Conservation (phyloP, 1,140 invertebrate genomes). For the Ylistrum balloti region DNA sequence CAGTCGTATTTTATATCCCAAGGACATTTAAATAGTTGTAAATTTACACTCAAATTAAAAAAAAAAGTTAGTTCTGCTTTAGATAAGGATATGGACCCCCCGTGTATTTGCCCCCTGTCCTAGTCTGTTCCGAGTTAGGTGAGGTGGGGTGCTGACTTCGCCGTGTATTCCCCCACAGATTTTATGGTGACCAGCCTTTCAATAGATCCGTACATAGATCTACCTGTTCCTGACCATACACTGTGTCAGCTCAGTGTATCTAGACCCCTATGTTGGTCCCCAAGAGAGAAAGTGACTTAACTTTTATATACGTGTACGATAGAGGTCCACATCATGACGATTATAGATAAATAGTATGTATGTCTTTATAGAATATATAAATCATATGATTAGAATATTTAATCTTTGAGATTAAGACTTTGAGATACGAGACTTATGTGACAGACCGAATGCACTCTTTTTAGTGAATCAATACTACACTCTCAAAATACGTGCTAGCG, state of each 20-base stretch:
- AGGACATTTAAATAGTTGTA: slow-evolving; percentile 35
- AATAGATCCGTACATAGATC: slow-evolving; percentile 11
- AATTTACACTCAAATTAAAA: background rate
- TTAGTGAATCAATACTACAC: too few species aligned
- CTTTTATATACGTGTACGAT: background rate
- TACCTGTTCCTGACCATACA: slow-evolving; percentile 22
- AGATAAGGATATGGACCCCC: background rate
- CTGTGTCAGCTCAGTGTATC: background rate
- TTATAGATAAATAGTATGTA: background rate
- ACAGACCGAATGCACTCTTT: too few species aligned
- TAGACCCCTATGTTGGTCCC: background rate
- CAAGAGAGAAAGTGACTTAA: background rate
- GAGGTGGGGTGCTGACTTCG: background rate
- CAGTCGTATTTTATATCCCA: background rate
- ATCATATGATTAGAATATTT: too few species aligned
- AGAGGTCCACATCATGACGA: background rate
- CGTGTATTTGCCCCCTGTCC: background rate
- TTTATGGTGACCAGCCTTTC: slow-evolving; percentile 13
- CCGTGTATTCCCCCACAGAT: background rate
- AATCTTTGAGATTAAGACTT: too few species aligned
- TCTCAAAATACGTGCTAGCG: too few species aligned
- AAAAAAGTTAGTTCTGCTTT: background rate
- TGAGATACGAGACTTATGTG: too few species aligned
- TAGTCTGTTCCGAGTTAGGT: background rate
- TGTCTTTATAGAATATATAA: too few species aligned